Evolutionary conservation across 2,797 vertebrate species (phyloP).

Genomic region (Valencia hispanica): DNA sequence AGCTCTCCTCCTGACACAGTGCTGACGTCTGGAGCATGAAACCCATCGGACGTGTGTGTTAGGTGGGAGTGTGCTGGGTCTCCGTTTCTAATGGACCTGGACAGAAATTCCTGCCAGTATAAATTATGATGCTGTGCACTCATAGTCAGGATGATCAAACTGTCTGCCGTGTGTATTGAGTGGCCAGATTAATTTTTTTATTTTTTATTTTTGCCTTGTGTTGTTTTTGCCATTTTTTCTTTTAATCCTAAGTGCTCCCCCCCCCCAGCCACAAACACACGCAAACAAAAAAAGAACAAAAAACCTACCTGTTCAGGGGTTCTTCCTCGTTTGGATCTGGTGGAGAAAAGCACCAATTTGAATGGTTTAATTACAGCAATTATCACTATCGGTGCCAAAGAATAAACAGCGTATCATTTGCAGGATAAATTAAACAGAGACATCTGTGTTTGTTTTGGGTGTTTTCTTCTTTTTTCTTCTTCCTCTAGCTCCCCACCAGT

Average conservation of each 20-base stretch:
- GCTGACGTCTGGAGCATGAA: slow-evolving; percentile 50
- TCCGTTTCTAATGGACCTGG: slow-evolving; percentile 21
- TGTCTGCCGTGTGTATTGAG: neutral
- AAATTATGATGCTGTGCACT: neutral
- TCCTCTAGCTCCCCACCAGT: slow-evolving; percentile 17
- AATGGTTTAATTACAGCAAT: slow-evolving; percentile 57
- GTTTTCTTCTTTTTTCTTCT: slow-evolving; percentile 14
- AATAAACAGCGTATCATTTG: slow-evolving; percentile 42
- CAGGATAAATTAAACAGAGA: slow-evolving; percentile 40
- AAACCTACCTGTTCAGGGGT: slow-evolving; percentile 1
- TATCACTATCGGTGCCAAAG: slow-evolving; percentile 24
- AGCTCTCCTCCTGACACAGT: slow-evolving; percentile 46
- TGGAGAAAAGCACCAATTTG: slow-evolving; percentile 43
- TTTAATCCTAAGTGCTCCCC: too few species aligned
- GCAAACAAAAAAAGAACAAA: too few species aligned
- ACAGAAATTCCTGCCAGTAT: slow-evolving; percentile 1
- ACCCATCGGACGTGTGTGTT: slow-evolving; percentile 39
- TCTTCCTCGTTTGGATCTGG: slow-evolving; percentile 32
- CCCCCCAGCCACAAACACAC: too few species aligned
- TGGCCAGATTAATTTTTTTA: neutral
- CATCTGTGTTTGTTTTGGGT: slow-evolving; percentile 35
- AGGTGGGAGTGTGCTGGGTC: slow-evolving; percentile 17
- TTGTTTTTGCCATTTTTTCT: neutral
- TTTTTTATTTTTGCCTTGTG: neutral
- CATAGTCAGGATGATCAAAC: neutral